A percentile compares a stretch with the other conserved stretches of the same genome.
These are phyloP conservation scores for Hemithea aestivaria DNA, from an alignment of 2,888 invertebrate genomes.

Conservation along the genomic window DNA sequence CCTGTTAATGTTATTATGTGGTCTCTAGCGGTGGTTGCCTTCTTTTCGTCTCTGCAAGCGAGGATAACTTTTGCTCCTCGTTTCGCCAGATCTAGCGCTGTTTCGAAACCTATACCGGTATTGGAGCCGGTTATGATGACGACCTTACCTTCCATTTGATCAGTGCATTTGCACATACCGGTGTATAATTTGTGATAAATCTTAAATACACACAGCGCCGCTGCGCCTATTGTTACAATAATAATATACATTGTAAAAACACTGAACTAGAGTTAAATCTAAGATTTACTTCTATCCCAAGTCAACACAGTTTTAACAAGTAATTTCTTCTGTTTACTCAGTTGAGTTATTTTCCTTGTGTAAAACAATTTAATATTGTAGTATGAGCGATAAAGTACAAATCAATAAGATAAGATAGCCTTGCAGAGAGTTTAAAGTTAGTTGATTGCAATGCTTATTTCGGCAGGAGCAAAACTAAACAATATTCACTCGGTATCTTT, in stretches of 20 bases:
- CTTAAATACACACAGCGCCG: slow-evolving; percentile 23
- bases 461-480: too few species aligned
- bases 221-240: slow-evolving; percentile 4
- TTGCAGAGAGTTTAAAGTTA: too few species aligned
- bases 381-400: too few species aligned
- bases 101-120: slow-evolving; percentile 51
- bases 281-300: too few species aligned
- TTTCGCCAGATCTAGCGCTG: slow-evolving; percentile 54
- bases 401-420: too few species aligned
- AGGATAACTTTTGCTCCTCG: slow-evolving; percentile 75
- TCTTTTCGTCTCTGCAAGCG: slow-evolving; percentile 65
- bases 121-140: slow-evolving; percentile 57
- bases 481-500: too few species aligned
- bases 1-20: slow-evolving; percentile 81
- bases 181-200: slow-evolving; percentile 31
- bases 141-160: slow-evolving; percentile 38
- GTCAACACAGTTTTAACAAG: too few species aligned
- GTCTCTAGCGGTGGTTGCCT: slow-evolving; percentile 60
- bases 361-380: too few species aligned
- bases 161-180: slow-evolving; percentile 31
- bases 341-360: too few species aligned
- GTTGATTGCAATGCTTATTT: too few species aligned
- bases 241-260: slow-evolving; percentile 23
- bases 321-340: too few species aligned
- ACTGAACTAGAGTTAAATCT: background rate